Percentiles rank a stretch among this genome's conserved stretches.
phyloP scores from a whole-genome alignment of 2,113 vertebrate species.

The Cygnus buccinator region DNA sequence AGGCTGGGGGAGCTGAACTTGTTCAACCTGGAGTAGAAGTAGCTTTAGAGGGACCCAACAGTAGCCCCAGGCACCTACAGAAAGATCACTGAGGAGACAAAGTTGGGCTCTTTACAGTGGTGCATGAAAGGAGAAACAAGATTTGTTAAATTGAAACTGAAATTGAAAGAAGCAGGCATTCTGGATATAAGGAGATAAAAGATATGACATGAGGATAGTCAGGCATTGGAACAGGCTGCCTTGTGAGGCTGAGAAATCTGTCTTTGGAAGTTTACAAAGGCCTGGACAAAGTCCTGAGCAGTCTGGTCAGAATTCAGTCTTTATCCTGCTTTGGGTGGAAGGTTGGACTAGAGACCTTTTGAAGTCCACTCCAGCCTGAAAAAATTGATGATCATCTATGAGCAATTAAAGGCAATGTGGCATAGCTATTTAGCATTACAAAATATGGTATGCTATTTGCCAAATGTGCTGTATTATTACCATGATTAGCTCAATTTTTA shows the following conservation, averaged over 20 bases:
- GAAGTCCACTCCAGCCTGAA: background rate
- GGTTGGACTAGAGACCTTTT: background rate
- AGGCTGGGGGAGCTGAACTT: background rate
- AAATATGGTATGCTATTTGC: background rate
- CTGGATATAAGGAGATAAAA: background rate
- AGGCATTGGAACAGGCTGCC: background rate
- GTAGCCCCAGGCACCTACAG: background rate
- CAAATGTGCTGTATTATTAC: background rate
- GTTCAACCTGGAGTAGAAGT: fast-evolving
- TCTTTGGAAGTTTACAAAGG: background rate
- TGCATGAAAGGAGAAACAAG: background rate
- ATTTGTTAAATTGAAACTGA: background rate
- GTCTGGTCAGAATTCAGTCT: background rate
- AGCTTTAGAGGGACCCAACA: background rate
- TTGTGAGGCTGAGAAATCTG: background rate
- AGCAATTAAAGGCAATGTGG: background rate
- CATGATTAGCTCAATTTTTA: background rate
- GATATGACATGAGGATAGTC: background rate
- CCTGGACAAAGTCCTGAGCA: background rate
- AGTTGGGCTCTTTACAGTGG: background rate
- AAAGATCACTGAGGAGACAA: background rate
- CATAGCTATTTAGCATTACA: background rate
- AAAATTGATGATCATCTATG: background rate
- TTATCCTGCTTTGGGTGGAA: background rate
- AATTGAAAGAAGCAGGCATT: background rate